Conservation (phyloP, 2,797 vertebrate genomes). For the Malurus splendens region DNA sequence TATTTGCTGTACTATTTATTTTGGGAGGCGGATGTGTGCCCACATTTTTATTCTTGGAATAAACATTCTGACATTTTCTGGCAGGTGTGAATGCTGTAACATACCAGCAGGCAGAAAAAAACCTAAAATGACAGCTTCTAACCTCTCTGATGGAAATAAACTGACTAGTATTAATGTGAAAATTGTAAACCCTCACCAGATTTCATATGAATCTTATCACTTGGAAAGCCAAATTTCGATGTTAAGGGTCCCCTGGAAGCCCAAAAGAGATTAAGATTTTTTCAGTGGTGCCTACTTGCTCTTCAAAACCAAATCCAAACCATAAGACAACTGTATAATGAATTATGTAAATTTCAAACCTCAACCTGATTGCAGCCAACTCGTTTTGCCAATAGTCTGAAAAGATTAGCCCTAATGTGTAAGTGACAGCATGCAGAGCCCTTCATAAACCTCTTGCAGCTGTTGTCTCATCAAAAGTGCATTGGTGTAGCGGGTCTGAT, state of each 20-base stretch:
- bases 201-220: conserved; percentile 15
- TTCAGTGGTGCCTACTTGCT: conserved; percentile 4
- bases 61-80: conserved; percentile 66
- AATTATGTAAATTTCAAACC: conserved; percentile 56
- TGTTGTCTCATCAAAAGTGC: conserved; percentile 43
- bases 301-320: conserved; percentile 40
- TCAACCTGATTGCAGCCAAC: conserved; percentile 18
- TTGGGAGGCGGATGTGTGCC: conserved; percentile 41
- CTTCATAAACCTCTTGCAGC: conserved; percentile 47
- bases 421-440: conserved; percentile 49
- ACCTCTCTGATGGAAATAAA: conserved; percentile 27
- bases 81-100: conserved; percentile 53
- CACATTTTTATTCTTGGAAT: conserved; percentile 61
- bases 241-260: neutral
- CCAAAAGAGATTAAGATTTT: neutral
- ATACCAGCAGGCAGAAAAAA: neutral
- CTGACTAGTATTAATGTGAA: conserved; percentile 35
- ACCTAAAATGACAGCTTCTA: conserved; percentile 15
- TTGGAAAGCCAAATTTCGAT: conserved; percentile 16
- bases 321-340: conserved; percentile 36
- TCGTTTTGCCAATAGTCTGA: conserved; percentile 36
- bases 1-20: conserved; percentile 47
- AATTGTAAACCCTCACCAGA: conserved; percentile 4
- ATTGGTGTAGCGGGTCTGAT: neutral
- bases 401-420: conserved; percentile 48